These are phyloP conservation scores for Drosophila punjabiensis DNA, from an alignment of 1,140 invertebrate species.

Conservation along the genomic window DNA sequence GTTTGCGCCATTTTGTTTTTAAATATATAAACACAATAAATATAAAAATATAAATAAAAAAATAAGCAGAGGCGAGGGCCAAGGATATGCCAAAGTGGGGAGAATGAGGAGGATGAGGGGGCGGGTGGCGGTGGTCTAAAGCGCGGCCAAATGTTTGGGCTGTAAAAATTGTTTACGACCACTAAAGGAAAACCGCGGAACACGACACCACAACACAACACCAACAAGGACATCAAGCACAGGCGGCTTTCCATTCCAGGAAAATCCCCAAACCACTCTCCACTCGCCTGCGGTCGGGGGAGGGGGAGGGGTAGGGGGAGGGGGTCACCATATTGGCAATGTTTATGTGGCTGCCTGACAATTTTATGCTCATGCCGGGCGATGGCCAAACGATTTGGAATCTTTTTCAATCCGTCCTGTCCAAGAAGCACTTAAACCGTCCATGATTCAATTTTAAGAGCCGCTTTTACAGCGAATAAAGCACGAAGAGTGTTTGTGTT, in stretches of 20 bases:
- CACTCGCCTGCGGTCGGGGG: constrained; percentile 41
- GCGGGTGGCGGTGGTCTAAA: constrained; percentile 22
- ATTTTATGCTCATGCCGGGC: constrained; percentile 45
- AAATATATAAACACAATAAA: constrained; percentile 76
- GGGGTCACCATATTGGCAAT: constrained; percentile 71
- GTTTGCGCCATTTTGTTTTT: constrained; percentile 58
- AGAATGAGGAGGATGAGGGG: no score
- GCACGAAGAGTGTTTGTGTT: constrained; percentile 1
- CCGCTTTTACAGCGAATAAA: constrained; percentile 5
- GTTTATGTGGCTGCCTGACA: constrained; percentile 67
- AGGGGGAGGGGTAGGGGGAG: no score
- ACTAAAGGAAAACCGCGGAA: constrained; percentile 76
- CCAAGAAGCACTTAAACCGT: constrained; percentile 28
- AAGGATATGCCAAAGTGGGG: neutral
- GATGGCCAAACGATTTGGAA: constrained; percentile 48
- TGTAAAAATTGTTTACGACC: constrained; percentile 81
- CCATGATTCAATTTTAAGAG: constrained; percentile 45
- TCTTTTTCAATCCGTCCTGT: constrained; percentile 42
- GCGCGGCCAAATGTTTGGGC: constrained; percentile 72
- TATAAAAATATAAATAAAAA: constrained; percentile 64
- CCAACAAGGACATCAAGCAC: constrained; percentile 27
- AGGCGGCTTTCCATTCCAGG: constrained; percentile 14
- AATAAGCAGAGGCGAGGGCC: constrained; percentile 7
- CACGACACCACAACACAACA: constrained; percentile 42
- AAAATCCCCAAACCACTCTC: neutral